These are phyloP conservation scores for Neomorphus geoffroyi DNA, from an alignment of 2,797 vertebrate species.

Conservation along the genomic window DNA sequence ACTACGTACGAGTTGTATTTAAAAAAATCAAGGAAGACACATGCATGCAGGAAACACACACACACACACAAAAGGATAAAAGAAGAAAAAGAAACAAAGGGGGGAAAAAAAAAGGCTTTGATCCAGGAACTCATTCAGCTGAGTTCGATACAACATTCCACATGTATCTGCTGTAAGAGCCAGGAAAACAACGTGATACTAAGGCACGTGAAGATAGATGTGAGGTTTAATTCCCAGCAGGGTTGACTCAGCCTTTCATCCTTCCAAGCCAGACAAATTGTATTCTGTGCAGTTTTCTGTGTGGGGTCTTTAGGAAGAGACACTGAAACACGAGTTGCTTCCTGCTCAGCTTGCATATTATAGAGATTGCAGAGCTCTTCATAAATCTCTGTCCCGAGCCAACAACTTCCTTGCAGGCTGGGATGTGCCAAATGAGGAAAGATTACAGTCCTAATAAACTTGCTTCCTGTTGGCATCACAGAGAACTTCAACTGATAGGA, in stretches of 20 bases:
- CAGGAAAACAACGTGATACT: conserved; percentile 28
- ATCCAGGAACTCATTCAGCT: neutral
- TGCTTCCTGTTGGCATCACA: conserved; percentile 24
- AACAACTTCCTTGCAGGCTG: neutral
- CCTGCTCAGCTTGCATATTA: conserved; percentile 19
- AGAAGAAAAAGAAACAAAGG: neutral
- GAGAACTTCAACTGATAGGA: neutral
- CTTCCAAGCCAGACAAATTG: conserved; percentile 24
- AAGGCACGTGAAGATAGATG: conserved; percentile 49
- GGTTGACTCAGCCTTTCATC: conserved; percentile 58
- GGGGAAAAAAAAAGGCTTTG: neutral
- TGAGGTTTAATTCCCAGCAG: conserved; percentile 46
- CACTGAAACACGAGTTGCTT: conserved; percentile 51
- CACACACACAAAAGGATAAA: neutral
- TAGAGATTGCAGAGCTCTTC: neutral
- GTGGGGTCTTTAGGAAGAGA: conserved; percentile 44
- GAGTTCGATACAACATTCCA: conserved; percentile 5
- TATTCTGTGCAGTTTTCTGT: conserved; percentile 41
- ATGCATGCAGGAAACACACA: neutral
- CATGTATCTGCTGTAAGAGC: conserved; percentile 6
- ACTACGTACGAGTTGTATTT: neutral
- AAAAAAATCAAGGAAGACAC: neutral
- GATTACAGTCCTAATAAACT: neutral
- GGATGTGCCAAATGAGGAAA: conserved; percentile 11
- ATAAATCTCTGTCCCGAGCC: conserved; percentile 20